Percentiles rank a stretch among this genome's conserved stretches.
These are phyloP conservation scores for Baronia brevicornis DNA, from an alignment of 2,888 invertebrate species.

Conservation along the genomic window DNA sequence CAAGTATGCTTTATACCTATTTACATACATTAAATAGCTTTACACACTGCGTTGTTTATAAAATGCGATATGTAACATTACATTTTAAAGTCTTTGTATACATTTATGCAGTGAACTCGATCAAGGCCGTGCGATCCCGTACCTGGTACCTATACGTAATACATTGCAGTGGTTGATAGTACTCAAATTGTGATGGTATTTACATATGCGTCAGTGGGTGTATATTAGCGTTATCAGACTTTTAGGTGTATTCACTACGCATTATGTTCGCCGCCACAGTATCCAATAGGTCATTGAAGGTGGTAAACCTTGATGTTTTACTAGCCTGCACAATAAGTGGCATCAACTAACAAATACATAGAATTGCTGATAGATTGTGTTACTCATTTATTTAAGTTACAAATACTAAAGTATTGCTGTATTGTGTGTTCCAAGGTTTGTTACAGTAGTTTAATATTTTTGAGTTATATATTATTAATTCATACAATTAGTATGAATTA, in stretches of 20 bases:
- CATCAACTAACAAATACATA: too few species aligned
- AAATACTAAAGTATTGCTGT: too few species aligned
- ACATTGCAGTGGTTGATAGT: slow-evolving; percentile 26
- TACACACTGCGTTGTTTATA: too few species aligned
- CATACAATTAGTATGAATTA: background rate
- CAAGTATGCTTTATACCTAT: background rate
- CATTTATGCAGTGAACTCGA: slow-evolving; percentile 46
- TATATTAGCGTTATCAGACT: slow-evolving; percentile 46
- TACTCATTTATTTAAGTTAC: too few species aligned
- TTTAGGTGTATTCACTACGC: slow-evolving; percentile 20
- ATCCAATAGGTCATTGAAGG: slow-evolving; percentile 7
- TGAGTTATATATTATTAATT: too few species aligned
- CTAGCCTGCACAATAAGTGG: too few species aligned
- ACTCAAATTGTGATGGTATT: slow-evolving; percentile 31
- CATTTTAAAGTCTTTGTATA: slow-evolving; percentile 23
- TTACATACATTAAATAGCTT: slow-evolving; percentile 6
- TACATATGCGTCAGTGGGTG: slow-evolving; percentile 48
- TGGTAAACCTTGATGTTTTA: background rate
- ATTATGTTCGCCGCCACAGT: slow-evolving; percentile 9
- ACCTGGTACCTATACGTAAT: slow-evolving; percentile 46
- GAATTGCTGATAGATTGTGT: too few species aligned
- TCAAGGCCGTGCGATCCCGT: slow-evolving; percentile 65
- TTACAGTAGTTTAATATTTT: too few species aligned
- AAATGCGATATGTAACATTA: too few species aligned
- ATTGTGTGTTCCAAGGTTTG: too few species aligned